Percentiles rank a stretch among this genome's conserved stretches.
phyloP scores from a whole-genome alignment of 2,113 vertebrate species.

The Procavia capensis region DNA sequence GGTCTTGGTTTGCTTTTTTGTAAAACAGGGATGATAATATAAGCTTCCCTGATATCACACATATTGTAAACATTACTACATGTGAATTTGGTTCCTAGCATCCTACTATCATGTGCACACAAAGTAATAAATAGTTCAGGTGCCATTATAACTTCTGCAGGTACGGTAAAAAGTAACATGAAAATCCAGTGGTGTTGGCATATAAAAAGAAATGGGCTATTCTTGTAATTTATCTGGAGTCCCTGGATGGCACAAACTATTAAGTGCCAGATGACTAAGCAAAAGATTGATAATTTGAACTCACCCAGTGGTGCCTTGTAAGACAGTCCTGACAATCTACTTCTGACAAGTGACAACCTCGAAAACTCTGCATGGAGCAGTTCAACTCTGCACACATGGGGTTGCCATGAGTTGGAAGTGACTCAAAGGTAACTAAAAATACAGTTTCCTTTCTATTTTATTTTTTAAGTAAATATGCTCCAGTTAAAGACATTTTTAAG shows the following conservation, averaged over 20 bases:
- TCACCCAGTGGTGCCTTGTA: background rate
- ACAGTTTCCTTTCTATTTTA: conserved; percentile 24
- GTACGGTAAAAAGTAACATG: conserved; percentile 14
- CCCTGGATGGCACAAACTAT: background rate
- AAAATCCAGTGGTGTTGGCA: conserved; percentile 31
- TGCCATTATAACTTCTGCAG: background rate
- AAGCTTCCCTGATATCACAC: background rate
- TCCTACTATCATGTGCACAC: background rate
- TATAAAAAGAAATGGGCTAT: background rate
- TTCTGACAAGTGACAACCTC: background rate
- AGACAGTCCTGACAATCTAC: background rate
- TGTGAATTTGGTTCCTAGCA: background rate
- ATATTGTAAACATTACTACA: background rate
- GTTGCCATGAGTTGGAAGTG: background rate
- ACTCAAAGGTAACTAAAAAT: background rate
- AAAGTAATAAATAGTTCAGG: background rate
- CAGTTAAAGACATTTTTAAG: conserved; percentile 20
- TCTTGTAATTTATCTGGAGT: background rate
- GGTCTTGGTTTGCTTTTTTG: background rate
- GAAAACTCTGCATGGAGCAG: background rate
- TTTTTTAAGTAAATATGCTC: background rate
- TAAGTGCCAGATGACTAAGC: background rate
- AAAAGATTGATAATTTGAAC: background rate
- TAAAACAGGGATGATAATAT: background rate
- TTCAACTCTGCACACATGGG: background rate